phyloP scores from a whole-genome alignment of 2,888 invertebrate species.

The Phorcus lineatus region DNA sequence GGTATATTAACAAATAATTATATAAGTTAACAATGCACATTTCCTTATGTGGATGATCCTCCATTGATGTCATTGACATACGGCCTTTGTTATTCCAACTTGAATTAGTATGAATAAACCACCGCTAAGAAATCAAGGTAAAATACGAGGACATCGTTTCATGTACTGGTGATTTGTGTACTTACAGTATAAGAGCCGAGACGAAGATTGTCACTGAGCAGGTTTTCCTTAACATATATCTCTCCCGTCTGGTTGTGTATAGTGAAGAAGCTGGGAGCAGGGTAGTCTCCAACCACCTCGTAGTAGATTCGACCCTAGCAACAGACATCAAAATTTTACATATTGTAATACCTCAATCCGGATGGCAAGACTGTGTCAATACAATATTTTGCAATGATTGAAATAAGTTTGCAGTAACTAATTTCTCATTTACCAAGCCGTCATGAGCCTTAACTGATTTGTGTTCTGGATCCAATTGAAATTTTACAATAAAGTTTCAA shows the following conservation, averaged over 20 bases:
- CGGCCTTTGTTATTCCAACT: no score
- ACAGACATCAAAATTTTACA: neutral
- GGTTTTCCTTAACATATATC: constrained; percentile 44
- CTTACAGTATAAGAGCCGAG: constrained; percentile 55
- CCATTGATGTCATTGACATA: no score
- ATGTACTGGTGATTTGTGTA: neutral
- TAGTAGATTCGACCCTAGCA: constrained; percentile 62
- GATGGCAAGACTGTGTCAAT: neutral
- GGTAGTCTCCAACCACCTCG: constrained; percentile 60
- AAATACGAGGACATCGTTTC: no score
- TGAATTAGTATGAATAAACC: no score
- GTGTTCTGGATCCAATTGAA: neutral
- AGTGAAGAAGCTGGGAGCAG: constrained; percentile 63
- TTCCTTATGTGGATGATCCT: no score
- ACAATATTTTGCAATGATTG: no score
- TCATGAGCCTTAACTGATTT: no score
- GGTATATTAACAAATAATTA: no score
- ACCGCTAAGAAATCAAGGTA: no score
- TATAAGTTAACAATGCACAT: no score
- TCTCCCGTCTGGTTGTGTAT: constrained; percentile 52
- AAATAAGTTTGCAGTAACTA: no score
- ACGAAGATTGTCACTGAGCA: constrained; percentile 50
- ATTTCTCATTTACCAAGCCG: no score
- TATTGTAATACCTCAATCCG: neutral
- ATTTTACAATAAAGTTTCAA: neutral